Evolutionary conservation across 2,888 invertebrate species (phyloP).

Genomic region (Leucophenga montana): DNA sequence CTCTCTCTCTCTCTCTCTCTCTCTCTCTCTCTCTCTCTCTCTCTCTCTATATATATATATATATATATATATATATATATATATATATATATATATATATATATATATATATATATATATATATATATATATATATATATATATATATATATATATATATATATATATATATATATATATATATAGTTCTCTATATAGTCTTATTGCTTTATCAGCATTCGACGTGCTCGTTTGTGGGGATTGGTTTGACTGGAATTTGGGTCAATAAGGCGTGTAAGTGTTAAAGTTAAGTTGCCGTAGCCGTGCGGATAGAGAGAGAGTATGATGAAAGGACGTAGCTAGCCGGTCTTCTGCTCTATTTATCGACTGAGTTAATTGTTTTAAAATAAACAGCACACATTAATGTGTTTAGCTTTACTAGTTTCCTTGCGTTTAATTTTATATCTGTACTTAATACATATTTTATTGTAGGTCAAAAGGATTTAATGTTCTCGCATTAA

Average conservation of each 20-base stretch:
- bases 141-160: too few relatives aligned
- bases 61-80: too few relatives aligned
- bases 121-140: too few relatives aligned
- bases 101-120: too few relatives aligned
- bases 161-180: too few relatives aligned
- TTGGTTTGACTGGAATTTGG: conserved; percentile 13
- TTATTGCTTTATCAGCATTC: too few relatives aligned
- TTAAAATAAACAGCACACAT: conserved; percentile 21
- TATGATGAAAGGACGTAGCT: not conserved
- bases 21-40: too few relatives aligned
- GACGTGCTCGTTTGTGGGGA: not conserved
- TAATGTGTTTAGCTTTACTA: conserved; percentile 23
- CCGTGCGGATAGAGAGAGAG: not conserved
- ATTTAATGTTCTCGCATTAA: conserved; percentile 6
- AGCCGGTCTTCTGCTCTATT: conserved; percentile 15
- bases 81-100: too few relatives aligned
- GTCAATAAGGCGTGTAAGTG: conserved; percentile 25
- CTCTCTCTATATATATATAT: too few relatives aligned
- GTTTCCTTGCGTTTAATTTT: conserved; percentile 14
- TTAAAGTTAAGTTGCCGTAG: conserved; percentile 7
- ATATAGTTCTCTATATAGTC: too few relatives aligned
- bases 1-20: too few relatives aligned
- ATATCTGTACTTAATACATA: not conserved
- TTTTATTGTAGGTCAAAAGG: conserved; percentile 16
- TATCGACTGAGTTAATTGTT: conserved; percentile 18